Evolutionary conservation across 1,140 invertebrate genomes (phyloP), one percentile per base, ranked within the genome.

Genomic region (Drosophila mayri): DNA sequence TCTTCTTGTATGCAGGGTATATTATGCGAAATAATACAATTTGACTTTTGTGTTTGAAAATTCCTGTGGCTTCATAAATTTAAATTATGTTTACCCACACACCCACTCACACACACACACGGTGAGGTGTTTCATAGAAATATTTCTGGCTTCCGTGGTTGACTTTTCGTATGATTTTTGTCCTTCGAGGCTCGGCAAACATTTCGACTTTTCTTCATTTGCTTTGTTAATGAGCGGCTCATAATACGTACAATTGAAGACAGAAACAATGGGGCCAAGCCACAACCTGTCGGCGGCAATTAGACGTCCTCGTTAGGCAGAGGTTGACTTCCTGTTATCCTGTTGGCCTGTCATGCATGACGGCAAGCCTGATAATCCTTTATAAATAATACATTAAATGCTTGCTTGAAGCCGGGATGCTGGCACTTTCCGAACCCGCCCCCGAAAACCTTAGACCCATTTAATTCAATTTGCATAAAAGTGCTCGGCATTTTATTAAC

Each of bases 381-480:
- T 81, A 86, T 86, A 86, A 86, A 86, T 86, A 86, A 86, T 86
- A 80, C 79, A 86, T 86, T 85, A 84, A 85, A 74, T 86, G 74
- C 71, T 58, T 38, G 59, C 25, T 43, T 40, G 30, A 9, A 30
- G 49, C 37, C 63, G 35, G 59, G 50, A 74, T 61, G 58, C 79
- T 46, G 55, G 18, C 28, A 10, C 38, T 11, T 61, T 37, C 55
- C 22, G 52, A n/a, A 22, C 28, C 28, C 14, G 11, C 41, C 58
- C 30, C 62, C 30, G 3, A 43, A 70, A 43, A 20, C 47, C 62
- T 46, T 65, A 46, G 63, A 22, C 64, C 73, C 61, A 85, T 81
- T 86, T 85, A 85, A 85, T 85, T 85, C 74, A 85, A 85, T 85
- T 85, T 85, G 81, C 81, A 85, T 85, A 85, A 85, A 74, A 85